Evolutionary conservation across 2,113 vertebrate species (phyloP).

Genomic region (Cairina moschata): DNA sequence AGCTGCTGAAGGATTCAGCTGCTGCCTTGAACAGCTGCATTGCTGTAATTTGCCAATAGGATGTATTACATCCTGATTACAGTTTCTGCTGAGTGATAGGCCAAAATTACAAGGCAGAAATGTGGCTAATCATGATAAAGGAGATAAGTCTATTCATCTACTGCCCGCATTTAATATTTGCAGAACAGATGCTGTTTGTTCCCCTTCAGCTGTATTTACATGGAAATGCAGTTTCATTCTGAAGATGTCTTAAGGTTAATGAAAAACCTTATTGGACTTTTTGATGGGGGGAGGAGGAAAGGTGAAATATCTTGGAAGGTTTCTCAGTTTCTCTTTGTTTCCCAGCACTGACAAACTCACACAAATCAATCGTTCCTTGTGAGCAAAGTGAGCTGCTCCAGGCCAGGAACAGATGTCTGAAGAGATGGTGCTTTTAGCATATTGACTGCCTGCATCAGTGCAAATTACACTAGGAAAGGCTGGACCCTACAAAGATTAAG

Average conservation of each 20-base stretch:
- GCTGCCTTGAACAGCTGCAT: constrained; percentile 46
- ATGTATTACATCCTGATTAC: constrained; percentile 64
- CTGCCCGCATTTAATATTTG: neutral
- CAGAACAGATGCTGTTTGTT: constrained; percentile 54
- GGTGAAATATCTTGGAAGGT: neutral
- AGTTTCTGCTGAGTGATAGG: constrained; percentile 41
- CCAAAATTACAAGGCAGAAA: constrained; percentile 54
- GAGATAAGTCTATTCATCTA: constrained; percentile 54
- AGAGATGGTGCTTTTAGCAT: neutral
- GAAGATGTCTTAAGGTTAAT: constrained; percentile 12
- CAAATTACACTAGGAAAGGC: neutral
- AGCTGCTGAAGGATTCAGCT: constrained; percentile 31
- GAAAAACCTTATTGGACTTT: neutral
- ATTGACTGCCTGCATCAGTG: neutral
- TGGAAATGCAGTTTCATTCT: neutral
- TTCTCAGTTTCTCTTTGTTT: constrained; percentile 15
- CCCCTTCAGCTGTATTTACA: neutral
- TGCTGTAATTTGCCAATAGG: constrained; percentile 52
- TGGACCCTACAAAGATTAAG: neutral
- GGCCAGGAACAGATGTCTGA: neutral
- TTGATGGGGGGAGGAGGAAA: neutral
- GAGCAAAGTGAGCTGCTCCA: neutral
- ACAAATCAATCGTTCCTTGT: neutral
- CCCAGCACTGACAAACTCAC: neutral
- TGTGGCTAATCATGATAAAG: constrained; percentile 48